phyloP scores from a whole-genome alignment of 2,113 vertebrate species.

The Sander lucioperca region DNA sequence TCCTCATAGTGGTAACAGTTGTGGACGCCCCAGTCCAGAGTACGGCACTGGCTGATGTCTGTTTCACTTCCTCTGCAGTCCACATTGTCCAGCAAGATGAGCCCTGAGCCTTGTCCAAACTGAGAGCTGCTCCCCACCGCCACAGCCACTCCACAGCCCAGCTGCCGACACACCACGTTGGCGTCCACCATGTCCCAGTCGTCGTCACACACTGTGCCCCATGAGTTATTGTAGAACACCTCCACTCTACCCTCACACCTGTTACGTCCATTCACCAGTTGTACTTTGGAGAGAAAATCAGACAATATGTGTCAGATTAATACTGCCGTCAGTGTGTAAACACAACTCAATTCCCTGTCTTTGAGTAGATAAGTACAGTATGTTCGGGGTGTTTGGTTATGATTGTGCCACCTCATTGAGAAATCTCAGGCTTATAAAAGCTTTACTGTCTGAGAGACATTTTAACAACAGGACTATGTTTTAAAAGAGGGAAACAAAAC shows the following conservation, averaged over 20 bases:
- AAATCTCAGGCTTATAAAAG: slow-evolving; percentile 21
- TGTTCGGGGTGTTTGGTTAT: neutral
- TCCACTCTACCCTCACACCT: slow-evolving; percentile 93
- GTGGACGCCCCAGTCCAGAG: slow-evolving; percentile 94
- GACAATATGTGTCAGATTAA: neutral
- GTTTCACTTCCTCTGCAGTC: slow-evolving; percentile 91
- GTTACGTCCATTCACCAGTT: slow-evolving; percentile 89
- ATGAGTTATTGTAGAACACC: slow-evolving; percentile 87
- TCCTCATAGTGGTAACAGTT: slow-evolving; percentile 99
- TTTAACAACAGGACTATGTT: slow-evolving; percentile 14
- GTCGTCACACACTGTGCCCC: slow-evolving; percentile 97
- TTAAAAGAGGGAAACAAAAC: neutral
- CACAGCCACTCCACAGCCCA: slow-evolving; percentile 89
- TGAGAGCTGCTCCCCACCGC: slow-evolving; percentile 85
- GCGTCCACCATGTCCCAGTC: slow-evolving; percentile 98
- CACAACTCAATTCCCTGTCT: neutral
- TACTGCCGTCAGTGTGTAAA: neutral
- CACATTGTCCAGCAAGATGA: slow-evolving; percentile 95
- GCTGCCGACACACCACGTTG: slow-evolving; percentile 93
- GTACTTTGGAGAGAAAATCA: slow-evolving; percentile 80
- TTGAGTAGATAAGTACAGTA: neutral
- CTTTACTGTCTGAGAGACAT: neutral
- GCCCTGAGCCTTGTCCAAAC: slow-evolving; percentile 90
- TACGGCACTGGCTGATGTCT: slow-evolving; percentile 89
- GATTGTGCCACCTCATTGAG: neutral